phyloP scores from a whole-genome alignment of 2,113 vertebrate genomes.

The Cnemophilus loriae region DNA sequence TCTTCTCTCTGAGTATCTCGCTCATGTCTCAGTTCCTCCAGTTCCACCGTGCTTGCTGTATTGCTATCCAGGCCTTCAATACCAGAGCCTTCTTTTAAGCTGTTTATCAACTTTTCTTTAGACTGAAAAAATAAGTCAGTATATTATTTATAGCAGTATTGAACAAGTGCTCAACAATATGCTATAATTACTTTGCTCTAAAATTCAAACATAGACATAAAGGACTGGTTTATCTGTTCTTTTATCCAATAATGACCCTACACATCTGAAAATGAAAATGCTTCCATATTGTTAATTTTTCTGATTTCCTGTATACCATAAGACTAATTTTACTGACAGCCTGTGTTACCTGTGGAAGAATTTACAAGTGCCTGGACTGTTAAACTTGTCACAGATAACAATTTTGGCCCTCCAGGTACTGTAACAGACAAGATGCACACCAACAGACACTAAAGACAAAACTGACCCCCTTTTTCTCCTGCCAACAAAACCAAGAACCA shows the following conservation, averaged over 20 bases:
- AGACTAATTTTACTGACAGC: not conserved
- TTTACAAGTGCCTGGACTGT: not conserved
- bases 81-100: constrained; percentile 95
- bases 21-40: constrained; percentile 93
- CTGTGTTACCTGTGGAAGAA: not conserved
- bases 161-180: not conserved
- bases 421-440: not conserved
- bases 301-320: not conserved
- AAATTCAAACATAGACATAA: not conserved
- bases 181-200: not conserved
- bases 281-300: not conserved
- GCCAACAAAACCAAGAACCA: not conserved
- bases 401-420: not conserved
- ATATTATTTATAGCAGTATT: not conserved
- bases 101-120: constrained; percentile 98
- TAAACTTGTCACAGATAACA: not conserved
- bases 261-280: not conserved
- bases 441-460: not conserved
- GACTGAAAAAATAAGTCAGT: constrained; percentile 74
- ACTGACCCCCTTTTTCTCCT: not conserved
- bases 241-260: not conserved
- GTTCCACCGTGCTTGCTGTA: constrained; percentile 77
- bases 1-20: constrained; percentile 91
- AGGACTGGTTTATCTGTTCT: not conserved
- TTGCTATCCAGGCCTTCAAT: constrained; percentile 86